Evolutionary conservation across 23 tunicate species (phyloP), one percentile per base, ranked within the genome.

Genomic region (Phallusia fumigata): DNA sequence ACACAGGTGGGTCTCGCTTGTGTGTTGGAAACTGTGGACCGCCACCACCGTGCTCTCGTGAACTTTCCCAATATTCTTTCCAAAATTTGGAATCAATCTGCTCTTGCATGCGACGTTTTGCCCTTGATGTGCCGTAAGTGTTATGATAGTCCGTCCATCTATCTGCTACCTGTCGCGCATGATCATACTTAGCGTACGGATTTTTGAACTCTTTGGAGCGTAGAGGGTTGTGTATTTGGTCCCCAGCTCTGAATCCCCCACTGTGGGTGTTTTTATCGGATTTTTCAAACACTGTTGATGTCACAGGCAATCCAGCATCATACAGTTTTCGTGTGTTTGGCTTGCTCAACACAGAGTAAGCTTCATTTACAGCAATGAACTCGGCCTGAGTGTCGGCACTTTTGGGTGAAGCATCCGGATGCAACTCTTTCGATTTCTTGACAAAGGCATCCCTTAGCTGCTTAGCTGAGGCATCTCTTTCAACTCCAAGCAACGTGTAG

Each of bases 11-110:
- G 5, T 58, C 26, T 36, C 31, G 75, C 31, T 81, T 80, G 31
- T 87, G 91, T 33, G 53, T 81, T 31, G 91, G 76, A 26, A 87
- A 50, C 36, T 81, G 69, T 16, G 91, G 91, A 8, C 91, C 91
- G 10, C 91, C 91, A 6, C 91, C 91, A 13, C 91, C 91, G 58
- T 75, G 86, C 22, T 81, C 65, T 21, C 75, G 36, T 1, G 84
- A 73, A 76, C 35, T 76, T 22, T 81, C 32, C 84, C 84, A 87
- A 51, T 75, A 79, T 10, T 87, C 36, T 36, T 81, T 76, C 91
- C 91, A 87, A 65, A 87, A 87, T 19, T 30, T 13, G 30, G 26
- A 18, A 18, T 87, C 33, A 0, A 80, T 30, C 26, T 76, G 77
- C 16, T 81, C 76, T 32, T 81, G 80, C 84, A 81, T 81, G 53